Base-by-base conservation (phyloP, 2,888 invertebrate species). In the Thymelicus sylvestris region DNA sequence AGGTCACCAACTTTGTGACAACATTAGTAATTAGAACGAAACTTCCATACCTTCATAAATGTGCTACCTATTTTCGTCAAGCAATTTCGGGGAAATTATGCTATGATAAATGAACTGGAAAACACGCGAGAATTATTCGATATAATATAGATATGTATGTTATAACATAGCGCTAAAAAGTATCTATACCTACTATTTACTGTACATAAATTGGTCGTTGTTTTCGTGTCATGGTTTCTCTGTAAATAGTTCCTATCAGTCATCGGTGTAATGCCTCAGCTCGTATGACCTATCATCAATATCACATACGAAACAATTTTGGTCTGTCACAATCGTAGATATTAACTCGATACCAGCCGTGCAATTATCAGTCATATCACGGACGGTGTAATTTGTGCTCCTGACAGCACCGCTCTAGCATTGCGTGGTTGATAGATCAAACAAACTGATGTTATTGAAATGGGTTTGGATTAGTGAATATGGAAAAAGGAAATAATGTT, bases 291-390 rank as follows among this genome's bases (percentile, higher is more conserved):
- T 72, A 59, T 70, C 73, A 70, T 69, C 64, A 65, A 65, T 64
- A 66, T 47, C 44, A 62, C 68, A 15, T 67, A 73, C 71, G 70
- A 75, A 77, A 77, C 75, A 76, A 74, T 78, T 74, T 66, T 63
- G 72, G 50, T 62, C 69, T 72, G 62, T 59, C 71, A 67, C 47
- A 60, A 60, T 71, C 62, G 65, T 73, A 74, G 76, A 77, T 72
- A 75, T 74, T 72, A 75, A 41, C 61, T 83, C 74, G 74, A 73
- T 75, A 75, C 67, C 73, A 75, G 67, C 71, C 67, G 50, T 64
- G 50, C 63, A 68, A 72, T 68, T 72, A 72, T 70, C 61, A 65
- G 68, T 72, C 72, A 67, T 60, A 24, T 24, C 19, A 44, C 44
- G 15, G 47, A 13, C 24, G n/a, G 57, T 65, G 68, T 68, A 68